phyloP scores from a whole-genome alignment of 1,140 invertebrate genomes.

The Harpegnathos saltator region DNA sequence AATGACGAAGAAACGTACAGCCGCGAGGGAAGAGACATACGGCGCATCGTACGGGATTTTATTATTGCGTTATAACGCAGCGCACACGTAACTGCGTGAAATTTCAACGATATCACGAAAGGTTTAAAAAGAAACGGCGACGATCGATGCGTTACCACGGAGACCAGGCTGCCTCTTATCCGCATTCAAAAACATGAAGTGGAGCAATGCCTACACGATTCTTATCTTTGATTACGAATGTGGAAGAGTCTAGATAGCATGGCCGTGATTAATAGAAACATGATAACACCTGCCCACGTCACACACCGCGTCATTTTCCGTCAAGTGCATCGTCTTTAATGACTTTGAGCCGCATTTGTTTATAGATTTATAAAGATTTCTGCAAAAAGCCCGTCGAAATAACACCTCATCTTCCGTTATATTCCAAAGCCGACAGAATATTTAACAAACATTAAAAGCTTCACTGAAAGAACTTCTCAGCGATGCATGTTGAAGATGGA shows the following conservation, averaged over 20 bases:
- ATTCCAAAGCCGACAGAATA: too few species aligned
- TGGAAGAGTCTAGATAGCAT: slow-evolving; percentile 44
- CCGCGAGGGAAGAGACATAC: too few species aligned
- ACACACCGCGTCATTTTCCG: slow-evolving; percentile 47
- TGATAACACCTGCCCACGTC: slow-evolving; percentile 51
- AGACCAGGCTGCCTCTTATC: slow-evolving; percentile 29
- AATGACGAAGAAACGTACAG: too few species aligned
- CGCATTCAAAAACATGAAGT: slow-evolving; percentile 53
- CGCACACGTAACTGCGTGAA: too few species aligned
- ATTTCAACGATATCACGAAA: neutral
- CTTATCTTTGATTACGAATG: slow-evolving; percentile 57
- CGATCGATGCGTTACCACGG: neutral
- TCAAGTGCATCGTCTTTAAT: slow-evolving; percentile 45
- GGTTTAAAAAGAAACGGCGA: neutral
- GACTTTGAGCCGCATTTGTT: slow-evolving; percentile 4
- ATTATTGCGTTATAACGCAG: too few species aligned
- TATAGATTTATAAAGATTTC: neutral
- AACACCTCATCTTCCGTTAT: neutral
- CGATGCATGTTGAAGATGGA: neutral
- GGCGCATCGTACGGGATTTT: too few species aligned
- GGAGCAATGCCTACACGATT: slow-evolving; percentile 35
- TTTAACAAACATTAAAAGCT: neutral
- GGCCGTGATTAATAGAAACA: slow-evolving; percentile 41
- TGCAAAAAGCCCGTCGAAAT: neutral
- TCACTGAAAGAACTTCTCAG: neutral